Base-by-base conservation (phyloP, 2,113 vertebrate species). In the Sinocyclocheilus anophthalmus region DNA sequence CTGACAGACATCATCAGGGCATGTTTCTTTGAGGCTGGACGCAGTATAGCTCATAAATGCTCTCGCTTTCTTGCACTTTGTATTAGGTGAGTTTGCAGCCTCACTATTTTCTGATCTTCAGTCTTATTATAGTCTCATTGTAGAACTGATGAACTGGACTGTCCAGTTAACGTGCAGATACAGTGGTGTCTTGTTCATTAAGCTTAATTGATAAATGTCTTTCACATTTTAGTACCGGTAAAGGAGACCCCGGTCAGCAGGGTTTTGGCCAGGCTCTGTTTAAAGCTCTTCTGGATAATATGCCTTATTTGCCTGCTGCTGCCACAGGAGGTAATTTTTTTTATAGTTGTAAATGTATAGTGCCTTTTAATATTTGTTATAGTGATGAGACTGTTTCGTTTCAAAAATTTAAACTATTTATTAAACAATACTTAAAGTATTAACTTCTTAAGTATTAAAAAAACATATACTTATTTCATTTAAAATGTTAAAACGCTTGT, bases 21-120 rank as follows among this genome's bases (percentile, higher is more conserved):
- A 86, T 99, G 98, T 94, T 99, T 99, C 94, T 99, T 99, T 86
- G 97, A 99, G 87, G 96, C 97, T 16, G 97, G 98, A 6, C 93
- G 98, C 84, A 99, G 98, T 90, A 96, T 98, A 90, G 97, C 98
- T 65, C 98, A 99, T 92, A 99, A 99, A 89, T 99, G 98, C 92
- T 96, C 98, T 83, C 96, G 98, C 30, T 99, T 99, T 93, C 96
- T 99, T 89, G 98, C 98, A 73, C 96, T 99, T 12, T 99, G 98
- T 91, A 99, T 99, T 86, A 99, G 98, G 98, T 98, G 77, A 93
- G 91, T 20, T n/a, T n/a, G 16, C 85, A 86, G 93, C 93, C 39
- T 53, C 26, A 55, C 20, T 55, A 10, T 53, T 82, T 63, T 82
- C 59, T 81, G n/a, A 20, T 30, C 59, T 55, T 48, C 61, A 69